Evolutionary conservation across 2,113 vertebrate species (phyloP), one percentile per base, ranked within the genome.

Genomic region (Plotosus lineatus): DNA sequence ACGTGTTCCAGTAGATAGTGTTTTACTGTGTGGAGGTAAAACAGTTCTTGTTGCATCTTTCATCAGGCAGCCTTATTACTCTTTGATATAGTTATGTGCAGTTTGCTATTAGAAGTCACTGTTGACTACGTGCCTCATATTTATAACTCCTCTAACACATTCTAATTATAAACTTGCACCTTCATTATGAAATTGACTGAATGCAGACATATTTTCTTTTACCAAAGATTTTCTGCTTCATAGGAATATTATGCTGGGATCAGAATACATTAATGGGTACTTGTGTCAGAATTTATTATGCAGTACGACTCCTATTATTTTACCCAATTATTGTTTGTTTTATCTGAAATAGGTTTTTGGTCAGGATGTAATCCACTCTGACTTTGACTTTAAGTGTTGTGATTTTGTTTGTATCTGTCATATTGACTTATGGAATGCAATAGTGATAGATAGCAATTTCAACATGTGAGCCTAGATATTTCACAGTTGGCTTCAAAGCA

Each of bases 401-500:
- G 73, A 8, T 26, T 60, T 38, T 58, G 23, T 42, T 55, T 42
- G 36, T 44, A 38, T 58, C 38, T 1, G 1, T 56, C 73, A 42
- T 8, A 26, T 12, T 55, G 51, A 21, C 44, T 48, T 44, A 77
- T 40, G 23, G 2, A n/a, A 23, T 21, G 2, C 10, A 48, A 6
- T 60, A 36, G 3, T 7, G 7, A 72, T 36, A 58, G 28, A 19
- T 75, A 15, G 46, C 15, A 26, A 4, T 68, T 50, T 53, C 36
- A 76, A 44, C 79, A 61, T 53, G 9, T 10, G 9, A 42, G 58
- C 53, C 4, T 44, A 21, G 77, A 42, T 33, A 40, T 65, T 65
- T 75, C 58, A 66, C 12, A 66, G 60, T 48, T 75, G 60, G 66
- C 11, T 36, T 36, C 14, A 28, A 79, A n/a, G 23, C 50, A 68